Conservation (phyloP, 35 echinoderm and acorn worm genomes). For the Hemicentrotus pulcherrimus region DNA sequence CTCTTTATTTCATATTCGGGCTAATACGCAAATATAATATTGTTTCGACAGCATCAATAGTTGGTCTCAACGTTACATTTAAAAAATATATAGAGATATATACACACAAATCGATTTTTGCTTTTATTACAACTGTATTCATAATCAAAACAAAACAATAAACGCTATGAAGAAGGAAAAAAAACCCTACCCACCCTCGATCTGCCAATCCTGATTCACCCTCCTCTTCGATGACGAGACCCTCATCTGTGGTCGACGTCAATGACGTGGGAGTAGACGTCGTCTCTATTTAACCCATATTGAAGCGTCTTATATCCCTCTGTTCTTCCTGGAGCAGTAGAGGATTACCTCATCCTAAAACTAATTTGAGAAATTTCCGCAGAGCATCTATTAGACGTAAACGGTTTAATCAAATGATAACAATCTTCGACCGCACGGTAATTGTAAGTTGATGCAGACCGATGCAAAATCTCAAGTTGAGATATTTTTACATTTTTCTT, state of each 20-base stretch:
- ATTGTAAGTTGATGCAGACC: background rate
- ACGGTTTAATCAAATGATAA: background rate
- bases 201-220: background rate
- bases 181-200: background rate
- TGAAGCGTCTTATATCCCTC: background rate
- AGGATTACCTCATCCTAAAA: background rate
- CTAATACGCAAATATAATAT: no score
- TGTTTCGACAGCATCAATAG: no score
- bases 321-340: background rate
- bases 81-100: background rate
- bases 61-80: no score
- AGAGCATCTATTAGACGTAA: background rate
- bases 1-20: no score
- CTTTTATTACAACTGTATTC: background rate
- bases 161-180: background rate
- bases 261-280: background rate
- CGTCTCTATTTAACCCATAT: background rate
- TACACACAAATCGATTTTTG: no score
- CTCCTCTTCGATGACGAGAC: background rate
- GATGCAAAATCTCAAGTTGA: background rate
- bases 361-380: conserved; percentile 12
- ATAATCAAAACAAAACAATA: background rate
- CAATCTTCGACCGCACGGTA: background rate
- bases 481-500: background rate
- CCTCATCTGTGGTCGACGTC: background rate